Conservation (phyloP, 2,113 vertebrate species). For the Columbina picui region DNA sequence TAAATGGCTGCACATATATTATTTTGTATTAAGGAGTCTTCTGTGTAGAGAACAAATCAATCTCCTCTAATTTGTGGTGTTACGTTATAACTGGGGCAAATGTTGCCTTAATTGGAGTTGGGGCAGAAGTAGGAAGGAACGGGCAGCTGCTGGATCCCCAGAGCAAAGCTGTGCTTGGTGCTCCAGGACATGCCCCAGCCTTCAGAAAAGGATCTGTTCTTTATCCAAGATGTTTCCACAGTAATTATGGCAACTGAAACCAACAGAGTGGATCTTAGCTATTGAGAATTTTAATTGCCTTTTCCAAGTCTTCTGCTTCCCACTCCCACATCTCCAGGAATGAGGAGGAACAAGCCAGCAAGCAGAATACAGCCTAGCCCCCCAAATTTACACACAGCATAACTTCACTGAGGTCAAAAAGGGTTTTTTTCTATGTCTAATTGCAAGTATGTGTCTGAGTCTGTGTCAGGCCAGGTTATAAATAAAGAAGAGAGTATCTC, state of each 20-base stretch:
- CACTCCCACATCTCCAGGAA: not conserved
- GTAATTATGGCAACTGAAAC: not conserved
- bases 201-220: not conserved
- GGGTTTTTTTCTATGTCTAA: not conserved
- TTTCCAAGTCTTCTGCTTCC: not conserved
- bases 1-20: constrained; percentile 4
- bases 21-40: constrained; percentile 7
- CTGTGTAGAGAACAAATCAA: not conserved
- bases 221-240: not conserved
- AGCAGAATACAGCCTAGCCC: not conserved
- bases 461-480: not conserved
- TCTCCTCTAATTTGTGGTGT: not conserved
- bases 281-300: not conserved
- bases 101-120: not conserved
- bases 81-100: not conserved
- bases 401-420: not conserved
- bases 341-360: not conserved
- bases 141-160: no score
- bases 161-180: not conserved
- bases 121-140: not conserved
- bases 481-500: not conserved
- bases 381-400: not conserved
- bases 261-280: not conserved
- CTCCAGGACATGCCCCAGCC: rapidly evolving
- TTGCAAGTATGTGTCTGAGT: not conserved